Base-by-base conservation (phyloP, 2,797 vertebrate genomes). In the Morus bassanus region DNA sequence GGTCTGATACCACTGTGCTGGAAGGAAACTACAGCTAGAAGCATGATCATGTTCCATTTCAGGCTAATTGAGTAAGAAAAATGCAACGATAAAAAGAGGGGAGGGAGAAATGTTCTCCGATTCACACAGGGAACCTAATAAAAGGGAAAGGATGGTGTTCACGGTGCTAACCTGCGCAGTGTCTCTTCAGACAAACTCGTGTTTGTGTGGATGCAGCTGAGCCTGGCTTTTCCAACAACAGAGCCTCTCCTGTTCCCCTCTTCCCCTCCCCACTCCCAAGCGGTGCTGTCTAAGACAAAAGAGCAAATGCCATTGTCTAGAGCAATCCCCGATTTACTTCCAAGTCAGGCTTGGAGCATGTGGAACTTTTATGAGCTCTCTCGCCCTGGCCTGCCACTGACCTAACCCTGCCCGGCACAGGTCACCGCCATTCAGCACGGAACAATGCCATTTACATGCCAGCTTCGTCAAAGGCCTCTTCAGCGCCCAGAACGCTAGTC, bases 1-100 rank as follows among this genome's bases (percentile, higher is more conserved):
- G 77, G 84, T 89, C 86, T 89, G 89, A 86, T 92, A 86, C 54
- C 46, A 19, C 89, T 57, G 82, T 59, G 79, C 92, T 94, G 25
- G 13, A 92, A 86, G 70, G 77, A 59, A 95, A 35, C 81, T 91
- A 54, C 43, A 74, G 86, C 88, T 61, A 48, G 90, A 75, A 93
- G 88, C 75, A 77, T 10, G 46, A 74, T 64, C 7, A 0, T 78
- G 72, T 75, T 97, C 91, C 83, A 18, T 92, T 94, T 94, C 54
- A 59, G 88, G 85, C 65, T 93, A 89, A 96, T 68, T 51, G 91
- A 95, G 60, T 79, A 89, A 54, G 76, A 74, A 72, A 91, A 93
- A 82, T 5, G 21, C 83, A 61, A 11, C n/a, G 50, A 35, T 83
- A 46, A 80, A 77, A 95, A 67, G 60, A 89, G 30, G 3, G 41